Evolutionary conservation across 2,888 invertebrate species (phyloP).

Genomic region (Dicroscelio sp.): DNA sequence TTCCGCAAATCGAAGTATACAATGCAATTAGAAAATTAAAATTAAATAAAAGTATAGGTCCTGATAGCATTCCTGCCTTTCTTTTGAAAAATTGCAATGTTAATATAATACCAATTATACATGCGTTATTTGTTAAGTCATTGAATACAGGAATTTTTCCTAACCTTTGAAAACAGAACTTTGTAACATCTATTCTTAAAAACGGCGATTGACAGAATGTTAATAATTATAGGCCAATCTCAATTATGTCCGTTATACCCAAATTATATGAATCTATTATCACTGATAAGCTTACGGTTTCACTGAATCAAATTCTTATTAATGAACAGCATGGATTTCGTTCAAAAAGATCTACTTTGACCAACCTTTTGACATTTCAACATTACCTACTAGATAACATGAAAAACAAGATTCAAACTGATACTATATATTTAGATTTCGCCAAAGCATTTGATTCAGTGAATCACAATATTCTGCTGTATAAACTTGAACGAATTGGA

Average conservation of each 20-base stretch:
- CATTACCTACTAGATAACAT: no score
- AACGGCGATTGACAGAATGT: no score
- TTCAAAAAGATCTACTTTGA: no score
- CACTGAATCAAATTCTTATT: no score
- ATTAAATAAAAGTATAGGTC: not conserved
- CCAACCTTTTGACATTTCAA: no score
- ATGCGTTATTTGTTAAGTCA: not conserved
- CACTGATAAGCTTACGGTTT: no score
- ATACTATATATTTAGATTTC: not conserved
- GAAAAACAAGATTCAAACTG: not conserved
- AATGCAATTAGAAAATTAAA: not conserved
- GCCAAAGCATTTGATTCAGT: not conserved
- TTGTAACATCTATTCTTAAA: conserved; percentile 78
- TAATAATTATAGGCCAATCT: no score
- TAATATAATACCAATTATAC: not conserved
- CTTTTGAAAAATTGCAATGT: not conserved
- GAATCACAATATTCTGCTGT: not conserved
- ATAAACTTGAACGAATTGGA: not conserved
- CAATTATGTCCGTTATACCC: no score
- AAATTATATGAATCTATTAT: no score
- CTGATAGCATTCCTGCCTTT: not conserved
- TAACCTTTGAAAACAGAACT: conserved; percentile 14
- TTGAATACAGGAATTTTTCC: not conserved
- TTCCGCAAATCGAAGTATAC: no score
- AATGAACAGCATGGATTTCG: no score